phyloP scores from a whole-genome alignment of 2,113 vertebrate genomes.

The Corythornis cristatus region DNA sequence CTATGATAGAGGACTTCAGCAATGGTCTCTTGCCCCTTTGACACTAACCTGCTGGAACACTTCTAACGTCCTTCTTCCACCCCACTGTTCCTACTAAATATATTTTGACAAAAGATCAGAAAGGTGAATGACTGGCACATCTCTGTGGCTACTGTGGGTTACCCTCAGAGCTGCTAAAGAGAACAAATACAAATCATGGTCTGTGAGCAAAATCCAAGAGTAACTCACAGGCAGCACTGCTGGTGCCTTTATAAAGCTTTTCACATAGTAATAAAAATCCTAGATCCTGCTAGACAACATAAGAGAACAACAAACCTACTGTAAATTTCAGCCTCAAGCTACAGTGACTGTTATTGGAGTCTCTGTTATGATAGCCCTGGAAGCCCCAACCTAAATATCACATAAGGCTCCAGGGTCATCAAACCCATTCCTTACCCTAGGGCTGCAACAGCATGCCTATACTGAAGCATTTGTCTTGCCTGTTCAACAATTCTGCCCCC shows the following conservation, averaged over 20 bases:
- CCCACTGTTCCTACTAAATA: constrained; percentile 33
- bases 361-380: not conserved
- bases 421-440: not conserved
- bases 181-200: not conserved
- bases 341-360: not conserved
- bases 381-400: not conserved
- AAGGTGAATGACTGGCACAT: not conserved
- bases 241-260: constrained; percentile 7
- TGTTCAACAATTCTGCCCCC: not conserved
- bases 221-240: not conserved
- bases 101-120: constrained; percentile 35
- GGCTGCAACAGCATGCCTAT: not conserved
- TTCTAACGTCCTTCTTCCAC: not conserved
- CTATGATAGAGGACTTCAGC: constrained; percentile 11
- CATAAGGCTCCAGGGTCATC: not conserved
- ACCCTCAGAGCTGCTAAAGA: not conserved
- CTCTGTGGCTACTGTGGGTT: not conserved
- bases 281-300: not conserved
- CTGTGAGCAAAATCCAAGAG: not conserved
- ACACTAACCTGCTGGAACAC: not conserved
- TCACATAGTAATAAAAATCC: not conserved
- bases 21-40: constrained; percentile 25
- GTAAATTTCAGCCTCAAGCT: not conserved
- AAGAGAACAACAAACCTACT: not conserved
- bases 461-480: not conserved